Percentiles rank a stretch among this genome's conserved stretches.
phyloP scores from a whole-genome alignment of 2,888 invertebrate species.

The Quadriops clusia region DNA sequence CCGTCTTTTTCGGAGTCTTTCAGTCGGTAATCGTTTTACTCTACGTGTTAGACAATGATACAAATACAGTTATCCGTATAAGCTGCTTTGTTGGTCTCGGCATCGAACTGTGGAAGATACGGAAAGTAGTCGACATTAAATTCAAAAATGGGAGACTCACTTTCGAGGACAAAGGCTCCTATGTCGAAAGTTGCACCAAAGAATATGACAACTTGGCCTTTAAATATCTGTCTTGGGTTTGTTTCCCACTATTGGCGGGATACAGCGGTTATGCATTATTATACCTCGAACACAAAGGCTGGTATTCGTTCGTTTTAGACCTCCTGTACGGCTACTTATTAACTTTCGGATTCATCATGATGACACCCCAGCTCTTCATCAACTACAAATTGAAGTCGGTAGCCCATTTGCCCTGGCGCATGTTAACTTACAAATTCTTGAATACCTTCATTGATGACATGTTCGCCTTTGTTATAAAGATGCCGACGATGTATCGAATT shows the following conservation, averaged over 20 bases:
- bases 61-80: conserved; percentile 89
- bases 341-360: conserved; percentile 99
- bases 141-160: conserved; percentile 65
- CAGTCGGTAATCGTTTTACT: conserved; percentile 90
- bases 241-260: conserved; percentile 87
- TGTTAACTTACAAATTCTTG: conserved; percentile 98
- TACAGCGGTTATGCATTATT: conserved; percentile 91
- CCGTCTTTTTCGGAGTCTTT: conserved; percentile 97
- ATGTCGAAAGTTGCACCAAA: conserved; percentile 86
- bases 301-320: conserved; percentile 95
- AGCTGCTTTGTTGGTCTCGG: conserved; percentile 89
- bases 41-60: conserved; percentile 97
- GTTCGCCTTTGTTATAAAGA: conserved; percentile 99
- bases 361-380: conserved; percentile 99
- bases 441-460: conserved; percentile 99
- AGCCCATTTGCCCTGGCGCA: conserved; percentile 98
- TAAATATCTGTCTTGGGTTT: conserved; percentile 88
- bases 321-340: conserved; percentile 96
- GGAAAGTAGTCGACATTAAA: conserved; percentile 84
- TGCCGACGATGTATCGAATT: conserved; percentile 97
- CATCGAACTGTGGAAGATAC: conserved; percentile 99
- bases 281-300: conserved; percentile 95
- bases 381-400: conserved; percentile 99
- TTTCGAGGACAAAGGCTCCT: conserved; percentile 92
- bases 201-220: conserved; percentile 93